Base-by-base conservation (phyloP, 2,797 vertebrate genomes). In the Peromyscus eremicus region DNA sequence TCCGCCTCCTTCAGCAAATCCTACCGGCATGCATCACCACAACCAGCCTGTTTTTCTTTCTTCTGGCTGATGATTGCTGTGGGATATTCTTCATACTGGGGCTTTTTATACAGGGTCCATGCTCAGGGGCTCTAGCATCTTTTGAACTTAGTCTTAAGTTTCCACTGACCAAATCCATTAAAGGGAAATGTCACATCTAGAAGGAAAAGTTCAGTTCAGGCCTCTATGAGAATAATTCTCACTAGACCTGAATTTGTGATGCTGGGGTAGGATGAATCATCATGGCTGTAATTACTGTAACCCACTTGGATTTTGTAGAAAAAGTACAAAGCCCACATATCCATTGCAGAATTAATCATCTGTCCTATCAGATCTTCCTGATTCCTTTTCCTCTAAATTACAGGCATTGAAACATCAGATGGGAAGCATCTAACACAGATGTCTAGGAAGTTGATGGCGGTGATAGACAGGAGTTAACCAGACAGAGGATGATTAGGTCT, bases 251-350 rank as follows among this genome's bases (percentile, higher is more conserved):
- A 86, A 79, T 75, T 79, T 5, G 0, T 52, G 27, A 88, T 25
- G 25, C 8, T 3, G 8, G 57, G 81, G 87, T 60, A 73, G 27
- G 6, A 79, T 57, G 92, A 96, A 43, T 89, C 68, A 92, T 81
- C 84, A 73, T 9, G 4, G 16, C 52, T n/a, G 27, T 91, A 92
- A 93, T 86, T 94, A 76, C 19, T 0, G 89, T 94, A 92, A 94
- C 60, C 40, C 40, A 70, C 46, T 46, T 92, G 57, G 66, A 73
- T 64, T 94, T 82, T 80, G 52, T 34, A 21, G 13, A 88, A 62
- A 94, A 92, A 60, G 60, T 66, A 83, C 46, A 57, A 83, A 68
- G 5, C 4, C 27, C 40, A 43, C 60, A n/a, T 21, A 3, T 34
- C 89, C 71, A 37, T 13, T 75, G 16, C 34, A 64, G 68, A 71